A percentile compares a stretch with the other conserved stretches of the same genome.
phyloP scores from a whole-genome alignment of 2,113 vertebrate species.

The Sus scrofa region DNA sequence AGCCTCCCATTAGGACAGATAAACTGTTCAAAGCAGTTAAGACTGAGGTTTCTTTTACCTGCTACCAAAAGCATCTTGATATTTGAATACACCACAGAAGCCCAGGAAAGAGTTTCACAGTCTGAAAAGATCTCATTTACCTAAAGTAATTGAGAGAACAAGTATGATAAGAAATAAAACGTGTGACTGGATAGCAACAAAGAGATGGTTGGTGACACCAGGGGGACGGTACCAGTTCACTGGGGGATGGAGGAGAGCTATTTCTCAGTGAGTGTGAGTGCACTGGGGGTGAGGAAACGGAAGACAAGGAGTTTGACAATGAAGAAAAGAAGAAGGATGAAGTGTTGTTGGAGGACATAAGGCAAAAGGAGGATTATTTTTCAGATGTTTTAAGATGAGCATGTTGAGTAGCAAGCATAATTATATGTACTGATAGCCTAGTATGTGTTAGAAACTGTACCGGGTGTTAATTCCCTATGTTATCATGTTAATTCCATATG shows the following conservation, averaged over 20 bases:
- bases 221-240: neutral
- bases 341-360: neutral
- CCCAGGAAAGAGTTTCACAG: neutral
- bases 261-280: neutral
- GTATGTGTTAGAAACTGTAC: neutral
- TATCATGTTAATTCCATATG: too few relatives aligned
- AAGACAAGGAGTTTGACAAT: neutral
- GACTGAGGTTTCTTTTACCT: neutral
- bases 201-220: neutral
- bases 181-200: neutral
- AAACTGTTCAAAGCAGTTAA: neutral
- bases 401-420: neutral
- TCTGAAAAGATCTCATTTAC: neutral
- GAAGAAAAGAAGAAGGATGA: neutral
- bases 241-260: neutral
- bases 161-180: neutral
- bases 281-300: neutral
- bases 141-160: neutral
- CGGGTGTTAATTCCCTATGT: neutral
- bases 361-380: neutral
- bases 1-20: neutral
- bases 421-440: neutral
- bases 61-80: neutral
- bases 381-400: neutral
- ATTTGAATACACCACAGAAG: neutral